Evolutionary conservation across 2,888 invertebrate genomes (phyloP).

Genomic region (Drosophila colorata): DNA sequence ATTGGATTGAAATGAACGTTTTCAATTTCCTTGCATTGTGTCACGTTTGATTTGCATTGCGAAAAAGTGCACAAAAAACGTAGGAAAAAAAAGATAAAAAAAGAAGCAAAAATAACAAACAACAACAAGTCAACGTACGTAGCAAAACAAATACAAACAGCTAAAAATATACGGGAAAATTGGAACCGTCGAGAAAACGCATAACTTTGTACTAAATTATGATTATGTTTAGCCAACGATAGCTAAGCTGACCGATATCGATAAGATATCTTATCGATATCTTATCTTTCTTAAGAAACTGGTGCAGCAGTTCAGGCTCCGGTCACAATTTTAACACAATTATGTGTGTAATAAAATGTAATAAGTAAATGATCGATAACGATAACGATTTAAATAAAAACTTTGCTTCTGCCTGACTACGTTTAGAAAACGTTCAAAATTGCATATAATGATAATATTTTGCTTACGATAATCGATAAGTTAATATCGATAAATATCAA

Average conservation of each 20-base stretch:
- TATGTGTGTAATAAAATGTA: too few species aligned
- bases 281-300: too few species aligned
- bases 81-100: not conserved
- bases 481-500: too few species aligned
- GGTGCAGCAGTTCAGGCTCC: too few species aligned
- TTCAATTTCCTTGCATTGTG: slow-evolving; percentile 76
- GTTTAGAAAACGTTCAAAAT: not conserved
- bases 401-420: too few species aligned
- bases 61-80: slow-evolving; percentile 22
- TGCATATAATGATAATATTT: not conserved
- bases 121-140: slow-evolving; percentile 3
- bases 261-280: not conserved
- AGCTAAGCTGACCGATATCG: not conserved
- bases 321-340: too few species aligned
- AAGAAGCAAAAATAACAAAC: not conserved
- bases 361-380: not conserved
- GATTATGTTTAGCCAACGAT: not conserved
- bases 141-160: slow-evolving; percentile 10
- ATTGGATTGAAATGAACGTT: slow-evolving; percentile 83
- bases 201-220: not conserved
- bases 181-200: slow-evolving; percentile 2
- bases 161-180: slow-evolving; percentile 4
- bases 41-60: slow-evolving; percentile 74
- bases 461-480: too few species aligned
- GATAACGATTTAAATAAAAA: not conserved